Base-by-base conservation (phyloP, 2,888 invertebrate species). In the Microplitis manilae region DNA sequence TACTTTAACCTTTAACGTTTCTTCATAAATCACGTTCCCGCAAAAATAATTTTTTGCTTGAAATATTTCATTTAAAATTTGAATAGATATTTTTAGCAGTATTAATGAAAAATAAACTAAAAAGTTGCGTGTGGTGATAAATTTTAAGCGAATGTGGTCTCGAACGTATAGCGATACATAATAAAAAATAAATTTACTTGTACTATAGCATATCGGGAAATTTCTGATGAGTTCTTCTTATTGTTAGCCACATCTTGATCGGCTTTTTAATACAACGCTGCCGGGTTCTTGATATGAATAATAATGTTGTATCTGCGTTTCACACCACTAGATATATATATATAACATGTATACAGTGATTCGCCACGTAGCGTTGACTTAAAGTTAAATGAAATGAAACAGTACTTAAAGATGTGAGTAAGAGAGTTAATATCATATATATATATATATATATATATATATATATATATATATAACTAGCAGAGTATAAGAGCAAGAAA, bases 201-300 rank as follows among this genome's bases (percentile, higher is more conserved):
- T 40, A 15, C 40, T 9, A 13, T 64, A 39, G 61, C 64, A 71
- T 20, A 20, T 17, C 38, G 67, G 61, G 67, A 76, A 76, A 72
- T 76, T 72, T 69, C 72, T 76, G 72, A 76, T 76, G 76, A 76
- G 67, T 76, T 75, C 59, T 68, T 65, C 60, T 9, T 50, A 50
- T 50, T 50, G 50, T 50, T 30, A 60, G 60, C 30, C 39, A n/a
- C 20, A 65, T 70, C 41, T 68, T 69, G 39, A 68, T 40, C 62
- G 38, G 20, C 30, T 68, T 73, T 61, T 74, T 74, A 40, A 65
- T 62, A 62, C 64, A 72, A 64, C 72, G 71, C 65, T 65, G n/a
- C 9, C 39, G 73, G 41, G 65, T 79, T 78, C 72, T 77, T 73
- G 80, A 80, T 78, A 77, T 80, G 80, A 80, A 80, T 80, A 80